phyloP scores from a whole-genome alignment of 1,140 invertebrate species.

The Triops cancriformis region DNA sequence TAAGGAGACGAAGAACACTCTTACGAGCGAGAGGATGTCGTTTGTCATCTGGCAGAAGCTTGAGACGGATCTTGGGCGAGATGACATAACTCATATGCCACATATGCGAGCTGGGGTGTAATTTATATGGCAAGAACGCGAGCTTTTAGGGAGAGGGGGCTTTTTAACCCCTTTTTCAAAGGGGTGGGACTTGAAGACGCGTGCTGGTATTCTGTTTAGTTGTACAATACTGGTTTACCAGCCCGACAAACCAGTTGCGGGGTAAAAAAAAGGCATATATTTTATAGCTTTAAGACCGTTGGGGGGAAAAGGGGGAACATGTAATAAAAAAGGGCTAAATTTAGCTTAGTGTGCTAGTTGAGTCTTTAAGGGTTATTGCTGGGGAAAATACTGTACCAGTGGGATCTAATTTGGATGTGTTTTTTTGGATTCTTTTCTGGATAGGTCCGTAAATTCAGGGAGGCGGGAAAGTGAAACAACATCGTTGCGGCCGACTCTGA shows the following conservation, averaged over 20 bases:
- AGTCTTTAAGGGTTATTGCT: background rate
- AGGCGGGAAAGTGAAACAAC: background rate
- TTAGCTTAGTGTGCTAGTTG: background rate
- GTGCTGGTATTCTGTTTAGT: background rate
- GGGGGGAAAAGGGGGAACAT: background rate
- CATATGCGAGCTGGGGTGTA: background rate
- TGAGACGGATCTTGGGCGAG: background rate
- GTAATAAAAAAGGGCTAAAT: background rate
- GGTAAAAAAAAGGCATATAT: background rate
- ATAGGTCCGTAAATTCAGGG: background rate
- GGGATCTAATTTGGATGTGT: background rate
- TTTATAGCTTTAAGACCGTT: background rate
- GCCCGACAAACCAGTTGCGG: background rate
- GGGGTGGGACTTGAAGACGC: background rate
- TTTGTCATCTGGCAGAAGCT: background rate
- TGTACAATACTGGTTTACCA: background rate
- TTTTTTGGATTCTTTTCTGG: background rate
- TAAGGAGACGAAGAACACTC: background rate
- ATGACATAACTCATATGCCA: conserved; percentile 5
- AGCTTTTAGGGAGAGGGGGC: background rate
- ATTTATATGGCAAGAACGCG: background rate
- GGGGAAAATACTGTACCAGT: background rate
- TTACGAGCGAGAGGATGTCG: background rate
- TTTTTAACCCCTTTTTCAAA: background rate
- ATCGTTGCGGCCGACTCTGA: background rate